Evolutionary conservation across 1,140 invertebrate genomes (phyloP).

Genomic region (Calycopis cecrops): DNA sequence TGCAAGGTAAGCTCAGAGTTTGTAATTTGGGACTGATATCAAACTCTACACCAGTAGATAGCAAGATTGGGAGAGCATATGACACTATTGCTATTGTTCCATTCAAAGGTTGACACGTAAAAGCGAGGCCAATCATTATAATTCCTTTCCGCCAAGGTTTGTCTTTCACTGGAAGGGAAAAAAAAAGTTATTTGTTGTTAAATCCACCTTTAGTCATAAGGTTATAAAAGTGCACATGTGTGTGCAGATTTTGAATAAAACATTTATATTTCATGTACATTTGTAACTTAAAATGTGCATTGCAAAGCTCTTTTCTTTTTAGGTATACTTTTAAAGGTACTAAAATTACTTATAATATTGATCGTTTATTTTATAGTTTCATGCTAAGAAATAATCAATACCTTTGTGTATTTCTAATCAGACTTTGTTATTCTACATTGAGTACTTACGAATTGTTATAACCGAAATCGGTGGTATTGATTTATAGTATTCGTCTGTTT

Average conservation of each 20-base stretch:
- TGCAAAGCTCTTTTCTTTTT: too few relatives aligned
- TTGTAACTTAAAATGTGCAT: too few relatives aligned
- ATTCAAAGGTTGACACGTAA: slow-evolving; percentile 2
- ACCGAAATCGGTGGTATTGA: neutral
- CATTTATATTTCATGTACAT: too few relatives aligned
- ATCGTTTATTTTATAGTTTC: too few relatives aligned
- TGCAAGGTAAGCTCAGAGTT: slow-evolving; percentile 5
- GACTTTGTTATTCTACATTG: neutral
- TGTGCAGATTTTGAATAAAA: too few relatives aligned
- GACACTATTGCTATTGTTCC: slow-evolving; percentile 6
- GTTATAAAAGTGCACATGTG: too few relatives aligned
- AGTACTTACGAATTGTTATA: neutral
- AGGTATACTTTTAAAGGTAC: too few relatives aligned
- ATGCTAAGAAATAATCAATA: too few relatives aligned
- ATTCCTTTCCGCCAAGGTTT: neutral
- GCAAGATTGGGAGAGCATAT: slow-evolving; percentile 5
- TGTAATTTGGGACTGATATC: slow-evolving; percentile 4
- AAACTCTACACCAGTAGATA: neutral
- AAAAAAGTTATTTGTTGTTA: too few relatives aligned
- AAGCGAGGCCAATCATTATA: neutral
- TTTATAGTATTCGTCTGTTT: neutral
- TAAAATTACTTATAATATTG: too few relatives aligned
- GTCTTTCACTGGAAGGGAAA: neutral
- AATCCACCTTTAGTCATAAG: too few relatives aligned
- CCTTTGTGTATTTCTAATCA: too few relatives aligned